Conservation (phyloP, 2,888 invertebrate species). For the Chaitophorus viminalis region DNA sequence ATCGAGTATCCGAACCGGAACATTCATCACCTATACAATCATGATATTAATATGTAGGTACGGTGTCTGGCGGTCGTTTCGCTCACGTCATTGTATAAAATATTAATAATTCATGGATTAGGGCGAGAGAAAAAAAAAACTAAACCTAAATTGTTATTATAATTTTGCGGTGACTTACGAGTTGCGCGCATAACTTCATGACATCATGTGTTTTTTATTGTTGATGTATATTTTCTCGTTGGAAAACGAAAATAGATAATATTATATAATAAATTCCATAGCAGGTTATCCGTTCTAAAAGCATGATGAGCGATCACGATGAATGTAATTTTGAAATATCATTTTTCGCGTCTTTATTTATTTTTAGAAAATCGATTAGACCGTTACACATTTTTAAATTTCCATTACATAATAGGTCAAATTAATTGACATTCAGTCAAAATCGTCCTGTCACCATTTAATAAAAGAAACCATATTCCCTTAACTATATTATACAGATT, state of each 20-base stretch:
- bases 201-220: neutral
- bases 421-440: no score
- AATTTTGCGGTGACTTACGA: neutral
- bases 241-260: neutral
- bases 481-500: no score
- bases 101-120: constrained; percentile 28
- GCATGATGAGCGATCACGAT: no score
- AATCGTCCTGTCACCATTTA: no score
- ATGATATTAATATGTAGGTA: neutral
- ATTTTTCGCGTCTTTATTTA: no score
- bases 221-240: neutral
- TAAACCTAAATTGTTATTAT: constrained; percentile 1
- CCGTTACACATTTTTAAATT: no score
- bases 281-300: no score
- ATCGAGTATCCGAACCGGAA: neutral
- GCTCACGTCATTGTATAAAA: constrained; percentile 7
- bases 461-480: no score
- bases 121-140: neutral
- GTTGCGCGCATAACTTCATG: neutral
- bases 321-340: no score
- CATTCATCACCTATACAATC: neutral
- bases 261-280: no score
- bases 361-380: no score
- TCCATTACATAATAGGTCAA: no score
- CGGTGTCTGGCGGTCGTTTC: neutral